Conservation (phyloP, 2,113 vertebrate genomes). For the Thryonomys swinderianus region DNA sequence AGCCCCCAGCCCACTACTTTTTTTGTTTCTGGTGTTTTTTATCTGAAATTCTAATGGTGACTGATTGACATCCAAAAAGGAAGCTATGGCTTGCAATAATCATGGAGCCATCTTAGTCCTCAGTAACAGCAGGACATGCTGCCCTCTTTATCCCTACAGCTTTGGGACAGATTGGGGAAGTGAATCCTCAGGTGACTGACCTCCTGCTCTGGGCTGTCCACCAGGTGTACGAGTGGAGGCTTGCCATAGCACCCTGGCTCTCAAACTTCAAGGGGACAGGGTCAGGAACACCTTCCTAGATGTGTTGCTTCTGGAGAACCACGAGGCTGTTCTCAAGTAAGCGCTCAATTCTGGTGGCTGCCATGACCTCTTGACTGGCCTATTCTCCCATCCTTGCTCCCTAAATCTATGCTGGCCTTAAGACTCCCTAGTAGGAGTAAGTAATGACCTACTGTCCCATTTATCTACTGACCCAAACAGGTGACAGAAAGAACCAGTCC, state of each 20-base stretch:
- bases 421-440: background rate
- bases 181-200: conserved; percentile 82
- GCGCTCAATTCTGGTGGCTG: conserved; percentile 14
- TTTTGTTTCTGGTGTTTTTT: background rate
- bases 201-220: conserved; percentile 86
- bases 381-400: background rate
- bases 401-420: background rate
- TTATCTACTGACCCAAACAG: background rate
- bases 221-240: conserved; percentile 86
- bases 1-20: background rate
- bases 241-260: conserved; percentile 82
- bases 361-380: background rate
- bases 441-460: background rate
- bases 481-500: background rate
- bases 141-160: conserved; percentile 76
- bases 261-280: conserved; percentile 79
- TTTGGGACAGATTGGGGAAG: conserved; percentile 84
- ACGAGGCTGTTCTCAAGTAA: conserved; percentile 78
- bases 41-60: conserved; percentile 48
- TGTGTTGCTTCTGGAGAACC: conserved; percentile 82
- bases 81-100: conserved; percentile 14
- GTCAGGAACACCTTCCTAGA: conserved; percentile 84
- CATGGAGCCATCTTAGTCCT: background rate
- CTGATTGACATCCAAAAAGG: background rate
- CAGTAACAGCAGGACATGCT: background rate